Evolutionary conservation across 2,888 invertebrate genomes (phyloP), one percentile per base, ranked within the genome.

Genomic region (Eupithecia tripunctaria): DNA sequence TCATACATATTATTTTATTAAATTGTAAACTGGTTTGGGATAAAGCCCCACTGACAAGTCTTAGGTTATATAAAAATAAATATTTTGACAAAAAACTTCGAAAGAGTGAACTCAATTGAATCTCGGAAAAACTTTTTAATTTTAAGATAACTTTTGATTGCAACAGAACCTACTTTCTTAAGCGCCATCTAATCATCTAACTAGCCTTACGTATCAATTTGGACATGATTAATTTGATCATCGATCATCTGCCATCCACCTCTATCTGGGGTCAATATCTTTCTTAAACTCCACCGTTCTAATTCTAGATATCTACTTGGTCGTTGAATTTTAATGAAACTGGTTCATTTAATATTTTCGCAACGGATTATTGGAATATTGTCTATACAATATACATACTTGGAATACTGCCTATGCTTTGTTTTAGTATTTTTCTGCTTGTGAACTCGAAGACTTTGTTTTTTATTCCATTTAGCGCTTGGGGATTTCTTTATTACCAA

Each of bases 201-300:
- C 29, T 63, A 36, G 88, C 83, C 82, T 85, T 85, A 89, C 87
- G 84, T 87, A 88, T 89, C 88, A 88, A 88, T 90, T 89, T 89
- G 84, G 82, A 80, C 81, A 83, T 84, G 79, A 86, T 86, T 88
- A 87, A 88, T 89, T 87, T 85, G 83, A 85, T 84, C 88, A 93
- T 93, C 91, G 85, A 92, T 93, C 93, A 93, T 91, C 89, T 86
- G 89, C 85, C 89, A 87, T 89, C 92, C 88, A 89, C 87, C 88
- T 89, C 85, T 73, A 84, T 82, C 82, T 78, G 89, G 85, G 92
- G 92, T 93, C 93, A 93, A 92, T 92, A 92, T 92, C 91, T 93
- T 88, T 89, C 88, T 82, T 84, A 88, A 87, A 89, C 88, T 88
- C 86, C 84, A 90, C 87, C 84, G 83, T 80, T 81, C 80, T 76